phyloP scores from a whole-genome alignment of 2,113 vertebrate species.

The Muntiacus muntjak region DNA sequence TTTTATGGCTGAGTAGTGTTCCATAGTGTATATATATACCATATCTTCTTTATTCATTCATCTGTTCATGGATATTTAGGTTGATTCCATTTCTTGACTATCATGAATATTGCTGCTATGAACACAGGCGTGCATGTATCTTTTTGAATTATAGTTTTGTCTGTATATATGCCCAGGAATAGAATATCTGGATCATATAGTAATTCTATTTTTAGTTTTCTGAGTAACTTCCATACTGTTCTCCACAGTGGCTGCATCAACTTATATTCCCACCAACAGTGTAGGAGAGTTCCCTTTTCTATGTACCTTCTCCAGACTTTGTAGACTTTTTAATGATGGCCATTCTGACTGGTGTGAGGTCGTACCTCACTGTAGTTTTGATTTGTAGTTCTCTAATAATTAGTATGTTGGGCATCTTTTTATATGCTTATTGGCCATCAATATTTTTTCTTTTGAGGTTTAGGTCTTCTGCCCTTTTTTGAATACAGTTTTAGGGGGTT shows the following conservation, averaged over 20 bases:
- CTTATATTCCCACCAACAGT: not conserved
- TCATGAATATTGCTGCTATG: not conserved
- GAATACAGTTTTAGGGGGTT: not conserved
- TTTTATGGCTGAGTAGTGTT: not conserved
- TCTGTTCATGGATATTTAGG: not conserved
- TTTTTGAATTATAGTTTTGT: not conserved
- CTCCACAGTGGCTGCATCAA: not conserved
- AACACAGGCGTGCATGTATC: not conserved
- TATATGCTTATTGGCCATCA: not conserved
- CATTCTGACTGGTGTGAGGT: not conserved
- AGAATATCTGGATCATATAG: not conserved
- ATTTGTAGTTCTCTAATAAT: not conserved
- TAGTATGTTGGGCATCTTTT: not conserved
- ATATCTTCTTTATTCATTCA: not conserved
- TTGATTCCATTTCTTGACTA: not conserved
- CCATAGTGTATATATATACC: not conserved
- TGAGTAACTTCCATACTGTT: not conserved
- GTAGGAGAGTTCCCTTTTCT: not conserved
- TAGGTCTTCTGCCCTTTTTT: not conserved
- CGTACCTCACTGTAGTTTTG: not conserved
- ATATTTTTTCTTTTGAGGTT: not conserved
- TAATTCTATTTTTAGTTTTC: not conserved
- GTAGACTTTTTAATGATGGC: not conserved
- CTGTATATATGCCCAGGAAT: not conserved
- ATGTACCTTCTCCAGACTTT: not conserved